A percentile compares a stretch with the other conserved stretches of the same genome.
Evolutionary conservation across 1,140 invertebrate genomes (phyloP).

Genomic region (Solenopsis fugax): DNA sequence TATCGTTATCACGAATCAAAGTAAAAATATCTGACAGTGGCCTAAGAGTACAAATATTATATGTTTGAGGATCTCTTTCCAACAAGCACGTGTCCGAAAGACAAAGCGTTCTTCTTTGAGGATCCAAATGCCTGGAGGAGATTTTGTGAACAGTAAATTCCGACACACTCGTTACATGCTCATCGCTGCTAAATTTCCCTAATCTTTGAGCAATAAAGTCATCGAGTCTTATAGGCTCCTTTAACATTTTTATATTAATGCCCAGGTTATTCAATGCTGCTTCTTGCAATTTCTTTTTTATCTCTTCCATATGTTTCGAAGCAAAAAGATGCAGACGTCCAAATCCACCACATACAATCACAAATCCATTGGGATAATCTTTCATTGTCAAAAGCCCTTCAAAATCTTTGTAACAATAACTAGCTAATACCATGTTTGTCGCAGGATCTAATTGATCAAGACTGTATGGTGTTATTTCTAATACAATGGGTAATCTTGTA

Average conservation of each 20-base stretch:
- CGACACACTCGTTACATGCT: slow-evolving; percentile 95
- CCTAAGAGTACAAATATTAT: slow-evolving; percentile 95
- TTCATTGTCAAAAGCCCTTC: slow-evolving; percentile 92
- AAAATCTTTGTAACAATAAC: slow-evolving; percentile 97
- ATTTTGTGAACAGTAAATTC: slow-evolving; percentile 97
- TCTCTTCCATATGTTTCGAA: slow-evolving; percentile 93
- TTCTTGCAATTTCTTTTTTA: slow-evolving; percentile 95
- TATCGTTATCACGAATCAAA: slow-evolving; percentile 94
- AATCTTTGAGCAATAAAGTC: slow-evolving; percentile 95
- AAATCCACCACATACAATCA: slow-evolving; percentile 95
- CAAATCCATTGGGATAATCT: slow-evolving; percentile 93
- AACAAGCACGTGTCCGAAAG: slow-evolving; percentile 98
- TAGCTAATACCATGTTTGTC: slow-evolving; percentile 92
- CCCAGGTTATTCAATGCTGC: slow-evolving; percentile 93
- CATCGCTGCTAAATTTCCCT: slow-evolving; percentile 95
- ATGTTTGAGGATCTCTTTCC: slow-evolving; percentile 98
- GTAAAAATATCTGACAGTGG: slow-evolving; percentile 97
- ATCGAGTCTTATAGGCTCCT: slow-evolving; percentile 93
- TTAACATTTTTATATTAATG: slow-evolving; percentile 93
- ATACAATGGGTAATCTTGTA: slow-evolving; percentile 93
- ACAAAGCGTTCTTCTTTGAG: slow-evolving; percentile 95
- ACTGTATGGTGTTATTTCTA: slow-evolving; percentile 96
- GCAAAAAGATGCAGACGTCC: slow-evolving; percentile 96
- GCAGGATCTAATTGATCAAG: slow-evolving; percentile 96
- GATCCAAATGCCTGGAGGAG: slow-evolving; percentile 91